A percentile compares a stretch with the other conserved stretches of the same genome.
phyloP scores from a whole-genome alignment of 2,888 invertebrate genomes.

The Morpho achilles region DNA sequence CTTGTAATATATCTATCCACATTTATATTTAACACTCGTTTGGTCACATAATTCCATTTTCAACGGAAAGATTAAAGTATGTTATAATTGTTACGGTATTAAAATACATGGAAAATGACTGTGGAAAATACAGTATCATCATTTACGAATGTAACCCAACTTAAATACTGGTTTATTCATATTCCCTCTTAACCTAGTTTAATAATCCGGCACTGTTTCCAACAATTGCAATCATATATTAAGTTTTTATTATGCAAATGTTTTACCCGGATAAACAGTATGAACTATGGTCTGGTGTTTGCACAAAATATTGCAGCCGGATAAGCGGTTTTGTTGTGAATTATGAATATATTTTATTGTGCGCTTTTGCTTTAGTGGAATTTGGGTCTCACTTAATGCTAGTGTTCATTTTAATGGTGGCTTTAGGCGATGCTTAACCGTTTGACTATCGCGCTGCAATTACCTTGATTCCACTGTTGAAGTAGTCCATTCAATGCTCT shows the following conservation, averaged over 20 bases:
- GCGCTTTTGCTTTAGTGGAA: slow-evolving; percentile 8
- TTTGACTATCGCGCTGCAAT: background rate
- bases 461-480: too few species aligned
- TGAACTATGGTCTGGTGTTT: slow-evolving; percentile 20
- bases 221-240: slow-evolving; percentile 8
- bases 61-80: too few species aligned
- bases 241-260: slow-evolving; percentile 19
- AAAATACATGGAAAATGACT: too few species aligned
- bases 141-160: too few species aligned
- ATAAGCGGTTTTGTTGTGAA: slow-evolving; percentile 24
- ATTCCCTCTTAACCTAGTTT: slow-evolving; percentile 1
- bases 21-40: too few species aligned
- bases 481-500: too few species aligned
- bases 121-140: too few species aligned
- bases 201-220: slow-evolving; percentile 7
- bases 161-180: slow-evolving; percentile 1
- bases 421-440: background rate
- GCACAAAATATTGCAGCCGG: slow-evolving; percentile 22
- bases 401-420: background rate
- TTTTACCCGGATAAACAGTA: slow-evolving; percentile 22
- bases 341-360: slow-evolving; percentile 19
- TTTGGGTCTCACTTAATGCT: slow-evolving; percentile 9
- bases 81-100: too few species aligned
- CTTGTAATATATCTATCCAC: too few species aligned
- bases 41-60: too few species aligned